Evolutionary conservation across 2,888 invertebrate species (phyloP).

Genomic region (Pedicia rivosa): DNA sequence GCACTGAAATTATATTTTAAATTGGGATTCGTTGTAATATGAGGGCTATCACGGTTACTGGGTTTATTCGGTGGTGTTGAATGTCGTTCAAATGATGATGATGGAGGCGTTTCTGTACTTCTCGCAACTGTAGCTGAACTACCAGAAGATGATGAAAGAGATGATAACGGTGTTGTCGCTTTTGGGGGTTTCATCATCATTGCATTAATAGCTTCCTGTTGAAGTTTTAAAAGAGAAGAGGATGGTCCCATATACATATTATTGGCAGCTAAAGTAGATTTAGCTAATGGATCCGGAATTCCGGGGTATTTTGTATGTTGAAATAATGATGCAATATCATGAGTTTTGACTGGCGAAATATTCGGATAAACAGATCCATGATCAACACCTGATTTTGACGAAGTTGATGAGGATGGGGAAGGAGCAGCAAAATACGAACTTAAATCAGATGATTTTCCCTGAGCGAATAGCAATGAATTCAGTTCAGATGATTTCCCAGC

Average conservation of each 20-base stretch:
- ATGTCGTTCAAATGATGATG: slow-evolving; percentile 22
- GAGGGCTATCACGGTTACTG: slow-evolving; percentile 11
- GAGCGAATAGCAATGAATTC: slow-evolving; percentile 13
- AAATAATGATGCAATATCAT: slow-evolving; percentile 31
- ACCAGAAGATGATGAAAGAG: slow-evolving; percentile 16
- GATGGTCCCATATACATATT: slow-evolving; percentile 66
- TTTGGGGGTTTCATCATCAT: slow-evolving; percentile 38
- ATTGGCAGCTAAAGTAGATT: slow-evolving; percentile 56
- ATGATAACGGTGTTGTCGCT: slow-evolving; percentile 19
- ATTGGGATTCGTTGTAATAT: slow-evolving; percentile 9
- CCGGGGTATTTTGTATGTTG: slow-evolving; percentile 30
- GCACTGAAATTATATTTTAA: slow-evolving; percentile 31
- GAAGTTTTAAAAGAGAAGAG: slow-evolving; percentile 44
- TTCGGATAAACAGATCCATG: slow-evolving; percentile 13
- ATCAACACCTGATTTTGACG: slow-evolving; percentile 13
- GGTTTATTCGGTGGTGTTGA: slow-evolving; percentile 29
- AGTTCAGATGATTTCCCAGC: slow-evolving; percentile 13
- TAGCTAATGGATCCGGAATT: slow-evolving; percentile 60
- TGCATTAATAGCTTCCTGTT: slow-evolving; percentile 32
- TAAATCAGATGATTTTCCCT: slow-evolving; percentile 10
- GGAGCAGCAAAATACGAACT: slow-evolving; percentile 15
- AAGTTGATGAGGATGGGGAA: slow-evolving; percentile 10
- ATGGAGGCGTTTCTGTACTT: slow-evolving; percentile 23
- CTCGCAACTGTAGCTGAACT: slow-evolving; percentile 17
- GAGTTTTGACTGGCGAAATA: slow-evolving; percentile 32